These are phyloP conservation scores for Cosmopolites sordidus DNA, from an alignment of 2,888 invertebrate genomes.

Conservation along the genomic window DNA sequence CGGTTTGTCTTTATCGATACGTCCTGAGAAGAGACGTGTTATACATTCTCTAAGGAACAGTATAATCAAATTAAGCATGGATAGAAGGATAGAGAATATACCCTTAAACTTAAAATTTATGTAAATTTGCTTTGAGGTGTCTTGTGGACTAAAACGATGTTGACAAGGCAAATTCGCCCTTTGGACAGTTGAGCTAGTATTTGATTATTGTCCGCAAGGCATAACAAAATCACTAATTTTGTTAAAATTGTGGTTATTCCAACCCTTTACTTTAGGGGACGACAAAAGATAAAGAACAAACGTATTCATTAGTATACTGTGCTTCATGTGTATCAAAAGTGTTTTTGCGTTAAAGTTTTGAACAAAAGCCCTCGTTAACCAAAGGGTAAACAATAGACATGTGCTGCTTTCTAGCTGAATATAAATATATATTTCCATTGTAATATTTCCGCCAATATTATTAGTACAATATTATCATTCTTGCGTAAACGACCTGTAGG, in stretches of 20 bases:
- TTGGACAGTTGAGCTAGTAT: constrained; percentile 13
- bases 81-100: constrained; percentile 19
- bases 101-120: constrained; percentile 23
- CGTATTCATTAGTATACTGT: background rate
- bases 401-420: background rate
- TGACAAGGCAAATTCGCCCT: constrained; percentile 15
- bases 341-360: no score
- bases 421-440: background rate
- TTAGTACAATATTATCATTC: no score
- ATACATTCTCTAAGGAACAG: constrained; percentile 18
- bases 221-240: background rate
- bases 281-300: background rate
- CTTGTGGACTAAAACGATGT: constrained; percentile 17
- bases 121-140: constrained; percentile 23
- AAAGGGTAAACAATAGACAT: background rate
- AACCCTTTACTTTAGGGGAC: constrained; percentile 1
- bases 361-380: no score
- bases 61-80: constrained; percentile 19
- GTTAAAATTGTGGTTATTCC: background rate
- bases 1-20: constrained; percentile 14
- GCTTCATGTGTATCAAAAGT: no score
- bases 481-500: background rate
- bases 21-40: constrained; percentile 13
- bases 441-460: background rate
- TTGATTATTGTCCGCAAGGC: constrained; percentile 17